Percentiles rank a stretch among this genome's conserved stretches.
Conservation (phyloP, 2,113 vertebrate genomes). For the Nycticryphes semicollaris region DNA sequence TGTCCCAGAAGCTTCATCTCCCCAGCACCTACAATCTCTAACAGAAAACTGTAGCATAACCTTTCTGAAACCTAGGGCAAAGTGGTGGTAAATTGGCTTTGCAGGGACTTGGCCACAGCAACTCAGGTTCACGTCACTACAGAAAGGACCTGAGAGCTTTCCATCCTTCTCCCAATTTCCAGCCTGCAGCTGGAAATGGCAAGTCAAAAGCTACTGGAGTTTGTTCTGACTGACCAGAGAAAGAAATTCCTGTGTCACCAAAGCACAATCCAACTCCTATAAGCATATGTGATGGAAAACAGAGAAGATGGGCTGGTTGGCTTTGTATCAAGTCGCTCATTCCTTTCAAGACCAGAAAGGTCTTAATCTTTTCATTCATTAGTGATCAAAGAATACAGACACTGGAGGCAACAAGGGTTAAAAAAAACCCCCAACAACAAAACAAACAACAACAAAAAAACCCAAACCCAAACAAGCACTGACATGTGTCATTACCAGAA, state of each 20-base stretch:
- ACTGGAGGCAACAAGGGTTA: not conserved
- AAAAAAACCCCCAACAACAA: not conserved
- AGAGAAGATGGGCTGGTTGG: not conserved
- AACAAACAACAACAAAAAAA: not conserved
- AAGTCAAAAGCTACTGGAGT: not conserved
- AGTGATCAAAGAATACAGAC: not conserved
- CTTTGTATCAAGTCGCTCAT: not conserved
- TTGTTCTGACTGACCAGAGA: not conserved
- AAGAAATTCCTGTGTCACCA: not conserved
- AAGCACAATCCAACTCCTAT: not conserved
- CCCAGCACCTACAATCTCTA: not conserved
- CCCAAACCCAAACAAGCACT: fast-evolving
- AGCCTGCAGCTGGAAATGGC: not conserved
- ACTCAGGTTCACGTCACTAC: not conserved
- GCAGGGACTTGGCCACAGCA: not conserved
- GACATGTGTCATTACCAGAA: not conserved
- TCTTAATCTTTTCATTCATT: not conserved
- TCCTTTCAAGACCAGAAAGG: not conserved
- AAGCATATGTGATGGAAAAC: not conserved
- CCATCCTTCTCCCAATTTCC: not conserved
- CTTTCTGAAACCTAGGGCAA: not conserved
- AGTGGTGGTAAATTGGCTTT: not conserved
- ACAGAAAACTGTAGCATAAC: not conserved
- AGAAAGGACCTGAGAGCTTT: not conserved
- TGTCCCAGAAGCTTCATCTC: not conserved